Evolutionary conservation across 92 coral and sea anemone species (phyloP).

Genomic region (Umimayanthus chanpuru): DNA sequence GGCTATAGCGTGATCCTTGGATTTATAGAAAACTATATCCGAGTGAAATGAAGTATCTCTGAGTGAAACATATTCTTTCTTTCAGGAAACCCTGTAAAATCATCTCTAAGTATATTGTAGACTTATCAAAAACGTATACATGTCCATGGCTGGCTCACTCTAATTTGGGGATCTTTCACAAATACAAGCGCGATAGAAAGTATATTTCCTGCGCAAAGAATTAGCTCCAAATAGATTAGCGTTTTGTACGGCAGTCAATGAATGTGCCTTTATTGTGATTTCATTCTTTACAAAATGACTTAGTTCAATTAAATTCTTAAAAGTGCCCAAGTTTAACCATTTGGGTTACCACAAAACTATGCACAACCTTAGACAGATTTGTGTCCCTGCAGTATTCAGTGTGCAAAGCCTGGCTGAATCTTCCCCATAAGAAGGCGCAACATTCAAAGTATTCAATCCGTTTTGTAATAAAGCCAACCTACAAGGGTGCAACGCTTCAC

Average conservation of each 20-base stretch:
- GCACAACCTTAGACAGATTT: neutral
- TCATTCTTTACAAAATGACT: neutral
- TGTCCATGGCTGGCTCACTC: neutral
- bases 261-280: neutral
- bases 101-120: too few species aligned
- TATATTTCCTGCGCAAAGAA: neutral
- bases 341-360: neutral
- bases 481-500: neutral
- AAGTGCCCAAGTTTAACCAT: neutral
- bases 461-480: constrained; percentile 14
- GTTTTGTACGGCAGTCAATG: neutral
- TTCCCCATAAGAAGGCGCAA: neutral
- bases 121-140: neutral
- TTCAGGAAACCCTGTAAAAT: neutral
- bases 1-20: neutral
- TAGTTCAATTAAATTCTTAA: neutral
- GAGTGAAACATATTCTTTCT: neutral
- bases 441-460: constrained; percentile 14
- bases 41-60: neutral
- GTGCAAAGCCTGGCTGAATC: neutral
- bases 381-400: neutral
- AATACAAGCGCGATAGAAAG: neutral
- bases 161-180: neutral
- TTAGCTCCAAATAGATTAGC: neutral
- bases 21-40: neutral